Evolutionary conservation across 2,797 vertebrate species (phyloP).

Genomic region (Peromyscus eremicus): DNA sequence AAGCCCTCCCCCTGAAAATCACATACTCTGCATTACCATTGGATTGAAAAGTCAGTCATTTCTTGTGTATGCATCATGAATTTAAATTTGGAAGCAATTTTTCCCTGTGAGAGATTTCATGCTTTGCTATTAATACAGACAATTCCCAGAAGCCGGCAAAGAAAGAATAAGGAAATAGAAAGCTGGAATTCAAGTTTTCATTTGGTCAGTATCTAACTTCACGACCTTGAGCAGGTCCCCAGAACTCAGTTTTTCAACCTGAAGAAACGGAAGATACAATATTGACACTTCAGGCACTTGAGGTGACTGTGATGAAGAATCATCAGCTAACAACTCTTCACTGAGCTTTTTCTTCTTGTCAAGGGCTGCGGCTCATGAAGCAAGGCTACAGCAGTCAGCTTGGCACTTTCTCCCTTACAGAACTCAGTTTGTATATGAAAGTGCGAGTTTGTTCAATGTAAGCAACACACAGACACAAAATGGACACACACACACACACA

Average conservation of each 20-base stretch:
- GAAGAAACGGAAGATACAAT: neutral
- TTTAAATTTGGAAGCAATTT: slow-evolving; percentile 81
- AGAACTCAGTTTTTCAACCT: neutral
- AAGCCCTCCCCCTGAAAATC: slow-evolving; percentile 80
- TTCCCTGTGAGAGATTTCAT: slow-evolving; percentile 78
- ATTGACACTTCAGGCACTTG: neutral
- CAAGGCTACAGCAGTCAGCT: neutral
- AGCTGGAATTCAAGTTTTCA: slow-evolving; percentile 33
- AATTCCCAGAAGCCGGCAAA: slow-evolving; percentile 68
- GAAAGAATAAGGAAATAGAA: slow-evolving; percentile 58
- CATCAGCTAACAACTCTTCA: neutral
- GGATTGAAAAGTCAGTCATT: slow-evolving; percentile 79
- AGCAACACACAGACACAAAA: neutral
- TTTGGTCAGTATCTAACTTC: neutral
- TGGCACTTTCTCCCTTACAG: neutral
- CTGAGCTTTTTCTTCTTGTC: neutral
- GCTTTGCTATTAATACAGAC: slow-evolving; percentile 75
- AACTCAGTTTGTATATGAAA: neutral
- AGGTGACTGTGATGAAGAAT: neutral
- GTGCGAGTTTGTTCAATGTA: neutral
- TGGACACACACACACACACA: neutral
- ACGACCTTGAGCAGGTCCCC: neutral
- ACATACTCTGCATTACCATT: slow-evolving; percentile 71
- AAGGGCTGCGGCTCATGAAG: neutral
- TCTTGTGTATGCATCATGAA: slow-evolving; percentile 77